Base-by-base conservation (phyloP, 2,113 vertebrate genomes). In the Argyrosomus japonicus region DNA sequence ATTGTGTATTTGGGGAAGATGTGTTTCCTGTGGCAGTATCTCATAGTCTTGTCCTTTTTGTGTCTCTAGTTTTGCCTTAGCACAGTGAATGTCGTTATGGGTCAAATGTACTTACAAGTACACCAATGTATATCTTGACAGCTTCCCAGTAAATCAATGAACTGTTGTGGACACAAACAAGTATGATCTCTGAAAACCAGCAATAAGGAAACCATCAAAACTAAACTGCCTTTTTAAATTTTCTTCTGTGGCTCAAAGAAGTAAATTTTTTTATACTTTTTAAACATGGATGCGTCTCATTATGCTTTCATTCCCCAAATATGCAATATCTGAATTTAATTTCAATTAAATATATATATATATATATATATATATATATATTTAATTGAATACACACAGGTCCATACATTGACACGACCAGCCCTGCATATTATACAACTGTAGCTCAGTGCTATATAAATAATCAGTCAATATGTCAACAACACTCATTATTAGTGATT, bases 151-250 rank as follows among this genome's bases (percentile, higher is more conserved):
- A 68, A 62, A 62, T 70, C 13, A 47, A 0, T 36, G 25, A 10
- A 36, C 40, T 51, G 13, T n/a, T 68, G 40, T 53, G 21, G 50
- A 48, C 27, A 15, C 57, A 48, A 58, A 43, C 6, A 21, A 23
- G 11, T 43, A 32, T 21, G 4, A 29, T 43, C 5, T 56, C 65
- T 43, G 25, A 62, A 63, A 58, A 18, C n/a, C 56, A 53, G 79
- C 62, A 60, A 61, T 51, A 32, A 14, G 18, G 5, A 74, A 51
- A 74, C 18, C 3, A 53, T 36, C 11, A 53, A 45, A 60, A 76
- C n/a, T 23, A 21, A 68, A 73, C 68, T 60, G 43, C 45, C 53
- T 72, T 79, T 54, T 48, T 25, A 40, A 19, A 13, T 45, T 32
- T 11, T 58, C 36, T n/a, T 63, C 4, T 5, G 1, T 74, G 18